Evolutionary conservation across 1,140 invertebrate genomes (phyloP).

Genomic region (Cyclargus thomasi): DNA sequence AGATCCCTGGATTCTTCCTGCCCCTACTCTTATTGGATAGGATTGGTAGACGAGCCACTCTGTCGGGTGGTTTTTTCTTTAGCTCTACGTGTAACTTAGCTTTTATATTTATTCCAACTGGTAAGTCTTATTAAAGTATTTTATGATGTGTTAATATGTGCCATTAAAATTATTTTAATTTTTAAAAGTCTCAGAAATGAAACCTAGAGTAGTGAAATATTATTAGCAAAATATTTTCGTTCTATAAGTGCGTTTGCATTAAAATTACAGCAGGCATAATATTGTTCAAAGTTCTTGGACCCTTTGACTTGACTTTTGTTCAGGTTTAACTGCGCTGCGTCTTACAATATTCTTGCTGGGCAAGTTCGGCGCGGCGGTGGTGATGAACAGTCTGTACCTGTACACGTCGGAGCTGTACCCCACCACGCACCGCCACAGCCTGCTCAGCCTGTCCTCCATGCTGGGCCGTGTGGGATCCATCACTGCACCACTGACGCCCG

Average conservation of each 20-base stretch:
- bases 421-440: conserved; percentile 77
- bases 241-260: too few species aligned
- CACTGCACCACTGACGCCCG: conserved; percentile 41
- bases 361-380: conserved; percentile 78
- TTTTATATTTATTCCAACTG: conserved; percentile 43
- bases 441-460: conserved; percentile 68
- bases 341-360: conserved; percentile 56
- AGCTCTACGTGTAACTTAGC: conserved; percentile 73
- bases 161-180: neutral
- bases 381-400: conserved; percentile 79
- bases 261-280: too few species aligned
- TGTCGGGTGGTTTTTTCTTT: conserved; percentile 76
- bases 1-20: conserved; percentile 83
- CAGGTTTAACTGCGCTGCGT: conserved; percentile 28
- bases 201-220: too few species aligned
- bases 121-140: conserved; percentile 37
- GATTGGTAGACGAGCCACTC: conserved; percentile 78
- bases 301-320: conserved; percentile 4
- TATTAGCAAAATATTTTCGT: too few species aligned
- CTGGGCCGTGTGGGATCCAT: conserved; percentile 45
- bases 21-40: conserved; percentile 78
- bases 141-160: neutral
- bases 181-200: too few species aligned
- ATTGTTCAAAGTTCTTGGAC: too few species aligned
- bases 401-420: conserved; percentile 82